These are phyloP conservation scores for Toxonevra muliebris DNA, from an alignment of 2,888 invertebrate species.

Conservation along the genomic window DNA sequence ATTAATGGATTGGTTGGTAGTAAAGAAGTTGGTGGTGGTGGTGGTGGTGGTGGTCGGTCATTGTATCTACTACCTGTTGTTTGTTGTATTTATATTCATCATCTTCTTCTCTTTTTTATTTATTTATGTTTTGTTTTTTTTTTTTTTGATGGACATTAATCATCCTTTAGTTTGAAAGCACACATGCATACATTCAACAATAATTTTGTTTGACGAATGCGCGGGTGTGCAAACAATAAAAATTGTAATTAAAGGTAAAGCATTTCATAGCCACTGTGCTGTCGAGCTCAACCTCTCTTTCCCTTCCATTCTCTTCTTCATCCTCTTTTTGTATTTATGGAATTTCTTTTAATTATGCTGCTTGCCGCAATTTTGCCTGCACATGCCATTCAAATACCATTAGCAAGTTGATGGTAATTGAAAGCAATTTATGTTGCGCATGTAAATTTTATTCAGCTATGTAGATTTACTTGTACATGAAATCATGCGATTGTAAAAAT, in stretches of 20 bases:
- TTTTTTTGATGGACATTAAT: constrained; percentile 35
- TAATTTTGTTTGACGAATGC: not conserved
- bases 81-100: not conserved
- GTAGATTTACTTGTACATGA: no score
- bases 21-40: not conserved
- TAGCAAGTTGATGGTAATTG: constrained; percentile 39
- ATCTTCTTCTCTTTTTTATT: not conserved
- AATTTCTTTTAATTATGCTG: no score
- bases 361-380: no score
- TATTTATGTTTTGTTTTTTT: not conserved
- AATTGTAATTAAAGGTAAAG: constrained; percentile 12
- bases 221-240: constrained; percentile 13
- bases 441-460: not conserved
- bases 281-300: not conserved
- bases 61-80: not conserved
- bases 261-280: not conserved
- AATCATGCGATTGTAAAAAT: no score
- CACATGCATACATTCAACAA: not conserved
- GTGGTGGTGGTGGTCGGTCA: not conserved
- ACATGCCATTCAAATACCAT: constrained; percentile 20
- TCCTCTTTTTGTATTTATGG: not conserved
- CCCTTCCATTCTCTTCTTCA: not conserved
- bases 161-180: constrained; percentile 31
- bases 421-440: constrained; percentile 23
- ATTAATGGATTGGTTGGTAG: not conserved